A percentile compares a stretch with the other conserved stretches of the same genome.
phyloP scores from a whole-genome alignment of 2,113 vertebrate genomes.

The Piprites chloris region DNA sequence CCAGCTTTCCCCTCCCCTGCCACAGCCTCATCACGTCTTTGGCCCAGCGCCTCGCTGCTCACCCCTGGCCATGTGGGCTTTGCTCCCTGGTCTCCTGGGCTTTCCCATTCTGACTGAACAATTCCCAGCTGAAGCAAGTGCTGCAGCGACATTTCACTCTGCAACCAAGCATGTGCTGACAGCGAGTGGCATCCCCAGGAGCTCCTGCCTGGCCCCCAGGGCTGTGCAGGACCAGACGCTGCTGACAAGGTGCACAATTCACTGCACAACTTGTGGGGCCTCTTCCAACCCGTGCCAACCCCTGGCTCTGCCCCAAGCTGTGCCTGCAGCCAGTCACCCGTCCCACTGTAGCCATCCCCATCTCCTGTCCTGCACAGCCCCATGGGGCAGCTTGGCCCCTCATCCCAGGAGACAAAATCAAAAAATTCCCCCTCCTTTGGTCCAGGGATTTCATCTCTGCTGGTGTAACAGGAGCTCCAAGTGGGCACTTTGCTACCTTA shows the following conservation, averaged over 20 bases:
- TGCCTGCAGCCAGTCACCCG: background rate
- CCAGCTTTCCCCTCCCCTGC: background rate
- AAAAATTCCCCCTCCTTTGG: background rate
- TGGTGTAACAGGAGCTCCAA: background rate
- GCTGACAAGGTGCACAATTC: background rate
- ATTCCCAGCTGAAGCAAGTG: background rate
- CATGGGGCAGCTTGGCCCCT: background rate
- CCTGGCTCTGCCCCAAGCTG: background rate
- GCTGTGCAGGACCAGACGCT: background rate
- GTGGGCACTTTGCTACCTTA: fast-evolving
- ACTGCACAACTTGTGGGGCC: background rate
- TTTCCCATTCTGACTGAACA: background rate
- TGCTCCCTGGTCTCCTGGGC: background rate
- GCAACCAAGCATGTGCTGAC: conserved; percentile 9
- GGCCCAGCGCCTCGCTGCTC: background rate
- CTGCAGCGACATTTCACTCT: background rate
- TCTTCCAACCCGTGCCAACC: background rate
- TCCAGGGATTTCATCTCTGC: background rate
- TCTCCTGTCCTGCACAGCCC: fast-evolving
- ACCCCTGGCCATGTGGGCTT: background rate
- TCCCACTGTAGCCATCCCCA: background rate
- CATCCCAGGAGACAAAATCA: background rate
- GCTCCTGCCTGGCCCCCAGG: background rate
- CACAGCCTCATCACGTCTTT: background rate
- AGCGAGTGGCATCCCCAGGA: background rate